A percentile compares a stretch with the other conserved stretches of the same genome.
Evolutionary conservation across 2,113 vertebrate genomes (phyloP).

Genomic region (Albula glossodonta): DNA sequence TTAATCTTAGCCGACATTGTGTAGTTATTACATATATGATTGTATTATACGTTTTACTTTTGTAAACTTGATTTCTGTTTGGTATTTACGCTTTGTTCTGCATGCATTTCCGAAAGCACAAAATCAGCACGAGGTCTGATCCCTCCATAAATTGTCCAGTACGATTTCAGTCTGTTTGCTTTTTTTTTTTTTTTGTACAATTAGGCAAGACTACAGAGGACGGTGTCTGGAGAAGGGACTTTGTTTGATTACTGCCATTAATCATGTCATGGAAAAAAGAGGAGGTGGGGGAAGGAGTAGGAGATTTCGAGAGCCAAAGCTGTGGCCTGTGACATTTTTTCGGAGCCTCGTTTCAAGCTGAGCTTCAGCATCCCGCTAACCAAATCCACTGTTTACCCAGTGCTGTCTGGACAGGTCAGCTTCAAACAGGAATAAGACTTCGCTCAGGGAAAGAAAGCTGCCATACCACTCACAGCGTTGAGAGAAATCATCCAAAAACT

Average conservation of each 20-base stretch:
- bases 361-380: neutral
- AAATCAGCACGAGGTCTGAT: neutral
- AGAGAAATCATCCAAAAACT: too few relatives aligned
- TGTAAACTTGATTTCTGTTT: too few relatives aligned
- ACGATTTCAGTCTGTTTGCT: neutral
- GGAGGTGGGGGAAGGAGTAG: conserved; percentile 7
- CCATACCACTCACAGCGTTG: neutral
- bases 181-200: neutral
- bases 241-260: conserved; percentile 18
- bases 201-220: neutral
- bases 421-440: neutral
- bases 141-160: neutral
- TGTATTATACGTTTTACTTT: too few relatives aligned
- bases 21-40: too few relatives aligned
- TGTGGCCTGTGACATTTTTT: conserved; percentile 19
- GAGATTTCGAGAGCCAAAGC: neutral
- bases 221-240: neutral
- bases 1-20: too few relatives aligned
- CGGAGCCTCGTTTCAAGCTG: neutral
- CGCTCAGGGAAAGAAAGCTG: neutral
- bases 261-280: conserved; percentile 11
- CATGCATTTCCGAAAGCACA: neutral
- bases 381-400: neutral
- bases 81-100: too few relatives aligned
- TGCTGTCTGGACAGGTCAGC: neutral